Percentiles rank a stretch among this genome's conserved stretches.
Evolutionary conservation across 1,140 invertebrate species (phyloP).

Genomic region (Calephelis virginiensis): DNA sequence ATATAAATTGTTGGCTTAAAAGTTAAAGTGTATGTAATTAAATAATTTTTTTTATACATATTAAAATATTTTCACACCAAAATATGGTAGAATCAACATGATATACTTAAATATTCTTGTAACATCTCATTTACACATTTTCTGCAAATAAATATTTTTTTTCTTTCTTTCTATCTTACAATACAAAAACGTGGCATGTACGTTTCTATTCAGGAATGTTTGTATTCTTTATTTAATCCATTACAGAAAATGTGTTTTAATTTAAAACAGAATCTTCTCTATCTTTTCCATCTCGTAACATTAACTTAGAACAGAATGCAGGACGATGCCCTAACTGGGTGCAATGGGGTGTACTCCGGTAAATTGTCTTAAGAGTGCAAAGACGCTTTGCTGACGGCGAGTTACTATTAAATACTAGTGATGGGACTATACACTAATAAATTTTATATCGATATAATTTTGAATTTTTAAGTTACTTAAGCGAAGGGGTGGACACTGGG

Average conservation of each 20-base stretch:
- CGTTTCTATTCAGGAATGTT: neutral
- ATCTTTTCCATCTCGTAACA: slow-evolving; percentile 14
- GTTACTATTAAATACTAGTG: slow-evolving; percentile 44
- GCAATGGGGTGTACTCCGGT: slow-evolving; percentile 46
- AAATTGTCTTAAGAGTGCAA: slow-evolving; percentile 47
- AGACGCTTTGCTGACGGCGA: slow-evolving; percentile 35
- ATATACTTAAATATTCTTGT: too few species aligned
- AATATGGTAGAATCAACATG: too few species aligned
- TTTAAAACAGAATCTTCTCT: slow-evolving; percentile 13
- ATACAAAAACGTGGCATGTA: neutral
- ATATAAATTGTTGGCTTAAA: too few species aligned
- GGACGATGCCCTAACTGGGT: slow-evolving; percentile 32
- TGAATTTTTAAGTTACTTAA: too few species aligned
- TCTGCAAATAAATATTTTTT: too few species aligned
- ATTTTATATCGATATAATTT: neutral
- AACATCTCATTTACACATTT: too few species aligned
- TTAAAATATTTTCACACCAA: too few species aligned
- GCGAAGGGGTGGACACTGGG: too few species aligned
- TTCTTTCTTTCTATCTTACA: too few species aligned
- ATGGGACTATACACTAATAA: neutral
- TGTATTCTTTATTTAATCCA: neutral
- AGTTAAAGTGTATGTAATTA: too few species aligned
- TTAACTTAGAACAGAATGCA: slow-evolving; percentile 17
- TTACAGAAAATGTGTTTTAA: slow-evolving; percentile 13
- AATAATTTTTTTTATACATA: too few species aligned